phyloP scores from a whole-genome alignment of 2,113 vertebrate genomes.

The Rattus norvegicus region DNA sequence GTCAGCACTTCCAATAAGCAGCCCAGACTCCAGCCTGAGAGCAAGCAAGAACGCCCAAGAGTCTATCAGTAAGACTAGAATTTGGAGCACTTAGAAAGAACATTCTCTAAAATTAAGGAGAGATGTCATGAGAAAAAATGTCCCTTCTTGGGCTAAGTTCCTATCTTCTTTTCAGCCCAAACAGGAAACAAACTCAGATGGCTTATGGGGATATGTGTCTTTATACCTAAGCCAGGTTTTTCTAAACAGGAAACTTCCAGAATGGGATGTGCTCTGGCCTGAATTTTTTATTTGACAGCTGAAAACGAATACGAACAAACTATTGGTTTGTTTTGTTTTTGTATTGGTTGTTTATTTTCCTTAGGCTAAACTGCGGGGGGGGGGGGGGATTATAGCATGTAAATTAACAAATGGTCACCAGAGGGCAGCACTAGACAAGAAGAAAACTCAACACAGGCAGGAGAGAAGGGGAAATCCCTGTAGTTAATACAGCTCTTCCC shows the following conservation, averaged over 20 bases:
- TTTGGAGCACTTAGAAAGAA: neutral
- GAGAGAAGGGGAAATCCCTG: neutral
- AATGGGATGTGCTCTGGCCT: neutral
- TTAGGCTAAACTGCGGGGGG: neutral
- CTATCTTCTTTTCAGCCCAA: neutral
- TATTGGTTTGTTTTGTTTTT: too few species aligned
- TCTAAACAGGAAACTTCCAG: neutral
- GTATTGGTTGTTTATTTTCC: neutral
- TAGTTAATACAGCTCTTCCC: neutral
- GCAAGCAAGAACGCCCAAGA: neutral
- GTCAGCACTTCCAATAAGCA: neutral
- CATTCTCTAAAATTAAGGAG: neutral
- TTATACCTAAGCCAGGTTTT: neutral
- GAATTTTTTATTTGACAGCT: neutral
- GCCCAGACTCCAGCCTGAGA: neutral
- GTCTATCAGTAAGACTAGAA: neutral
- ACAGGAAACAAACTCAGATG: neutral
- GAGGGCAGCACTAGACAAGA: constrained; percentile 81
- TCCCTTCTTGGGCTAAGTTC: neutral
- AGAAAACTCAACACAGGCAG: neutral
- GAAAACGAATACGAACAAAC: constrained; percentile 11
- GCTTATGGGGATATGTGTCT: neutral
- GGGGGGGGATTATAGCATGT: neutral
- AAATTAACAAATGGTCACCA: constrained; percentile 73
- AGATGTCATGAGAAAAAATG: neutral